A percentile compares a stretch with the other conserved stretches of the same genome.
These are phyloP conservation scores for Ctenomys sociabilis DNA, from an alignment of 2,113 vertebrate species.

Conservation along the genomic window DNA sequence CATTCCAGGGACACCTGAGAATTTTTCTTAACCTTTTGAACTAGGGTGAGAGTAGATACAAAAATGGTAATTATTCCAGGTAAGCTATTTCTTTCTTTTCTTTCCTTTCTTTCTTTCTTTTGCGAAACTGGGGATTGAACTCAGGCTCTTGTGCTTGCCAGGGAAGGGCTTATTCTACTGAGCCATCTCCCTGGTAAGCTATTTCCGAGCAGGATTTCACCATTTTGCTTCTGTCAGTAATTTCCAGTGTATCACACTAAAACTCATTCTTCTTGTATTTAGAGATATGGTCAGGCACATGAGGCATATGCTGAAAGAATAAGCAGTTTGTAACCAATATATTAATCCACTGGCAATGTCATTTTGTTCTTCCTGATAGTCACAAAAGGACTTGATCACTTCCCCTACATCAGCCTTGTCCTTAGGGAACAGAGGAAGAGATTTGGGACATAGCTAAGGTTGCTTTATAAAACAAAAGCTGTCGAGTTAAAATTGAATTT, in stretches of 20 bases:
- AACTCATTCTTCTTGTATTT: neutral
- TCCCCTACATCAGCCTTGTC: neutral
- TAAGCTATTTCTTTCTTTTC: neutral
- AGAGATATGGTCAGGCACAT: neutral
- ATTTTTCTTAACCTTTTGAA: constrained; percentile 72
- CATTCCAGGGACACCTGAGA: constrained; percentile 59
- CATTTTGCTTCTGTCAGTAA: neutral
- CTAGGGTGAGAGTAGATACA: constrained; percentile 66
- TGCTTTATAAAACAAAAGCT: neutral
- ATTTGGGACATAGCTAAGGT: neutral
- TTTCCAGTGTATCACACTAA: neutral
- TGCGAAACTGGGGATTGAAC: too few species aligned
- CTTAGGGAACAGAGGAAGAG: neutral
- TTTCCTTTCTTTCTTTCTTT: too few species aligned
- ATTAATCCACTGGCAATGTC: neutral
- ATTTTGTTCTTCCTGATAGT: neutral
- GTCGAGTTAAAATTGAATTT: constrained; percentile 8
- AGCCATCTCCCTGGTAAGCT: too few species aligned
- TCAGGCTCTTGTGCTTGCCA: too few species aligned
- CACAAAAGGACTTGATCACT: neutral
- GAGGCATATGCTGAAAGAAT: neutral
- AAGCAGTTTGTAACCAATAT: neutral
- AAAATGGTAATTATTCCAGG: neutral
- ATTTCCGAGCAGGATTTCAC: constrained; percentile 20
- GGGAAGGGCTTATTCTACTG: too few species aligned